A percentile compares a stretch with the other conserved stretches of the same genome.
These are phyloP conservation scores for Oryzias dopingdopingensis DNA, from an alignment of 2,797 vertebrate species.

Conservation along the genomic window DNA sequence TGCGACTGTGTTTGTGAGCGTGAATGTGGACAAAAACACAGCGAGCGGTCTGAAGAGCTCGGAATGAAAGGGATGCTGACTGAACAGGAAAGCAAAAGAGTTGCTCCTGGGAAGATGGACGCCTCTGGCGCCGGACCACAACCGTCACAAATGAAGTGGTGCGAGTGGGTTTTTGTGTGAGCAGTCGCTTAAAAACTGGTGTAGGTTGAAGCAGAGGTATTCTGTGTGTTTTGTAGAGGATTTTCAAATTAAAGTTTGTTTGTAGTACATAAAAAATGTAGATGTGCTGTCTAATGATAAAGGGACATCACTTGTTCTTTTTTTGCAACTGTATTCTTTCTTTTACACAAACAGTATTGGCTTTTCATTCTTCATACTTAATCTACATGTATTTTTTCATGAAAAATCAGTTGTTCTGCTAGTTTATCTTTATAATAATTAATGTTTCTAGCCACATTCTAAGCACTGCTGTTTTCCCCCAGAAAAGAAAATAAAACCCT, in stretches of 20 bases:
- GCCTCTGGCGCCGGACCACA: slow-evolving; percentile 55
- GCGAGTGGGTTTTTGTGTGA: slow-evolving; percentile 6
- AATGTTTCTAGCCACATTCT: too few relatives aligned
- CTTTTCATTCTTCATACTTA: too few relatives aligned
- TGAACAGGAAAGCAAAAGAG: slow-evolving; percentile 49
- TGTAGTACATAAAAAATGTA: neutral
- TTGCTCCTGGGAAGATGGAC: slow-evolving; percentile 62
- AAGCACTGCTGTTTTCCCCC: too few relatives aligned
- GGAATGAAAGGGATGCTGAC: slow-evolving; percentile 65
- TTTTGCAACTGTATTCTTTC: too few relatives aligned
- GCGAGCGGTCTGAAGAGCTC: slow-evolving; percentile 52
- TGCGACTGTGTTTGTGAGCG: slow-evolving; percentile 20
- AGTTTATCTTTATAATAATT: too few relatives aligned
- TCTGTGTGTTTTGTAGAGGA: slow-evolving; percentile 9
- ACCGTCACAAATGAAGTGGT: slow-evolving; percentile 24
- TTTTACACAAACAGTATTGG: too few relatives aligned
- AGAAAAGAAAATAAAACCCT: too few relatives aligned
- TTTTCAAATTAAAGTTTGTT: slow-evolving; percentile 26
- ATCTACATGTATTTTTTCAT: too few relatives aligned
- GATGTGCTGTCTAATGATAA: too few relatives aligned
- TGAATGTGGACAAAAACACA: slow-evolving; percentile 28
- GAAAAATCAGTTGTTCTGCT: too few relatives aligned
- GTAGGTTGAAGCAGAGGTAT: neutral
- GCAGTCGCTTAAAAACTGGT: slow-evolving; percentile 24
- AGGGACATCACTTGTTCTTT: too few relatives aligned